A percentile compares a stretch with the other conserved stretches of the same genome.
These are phyloP conservation scores for Dascyllus trimaculatus DNA, from an alignment of 2,113 vertebrate genomes.

Conservation along the genomic window DNA sequence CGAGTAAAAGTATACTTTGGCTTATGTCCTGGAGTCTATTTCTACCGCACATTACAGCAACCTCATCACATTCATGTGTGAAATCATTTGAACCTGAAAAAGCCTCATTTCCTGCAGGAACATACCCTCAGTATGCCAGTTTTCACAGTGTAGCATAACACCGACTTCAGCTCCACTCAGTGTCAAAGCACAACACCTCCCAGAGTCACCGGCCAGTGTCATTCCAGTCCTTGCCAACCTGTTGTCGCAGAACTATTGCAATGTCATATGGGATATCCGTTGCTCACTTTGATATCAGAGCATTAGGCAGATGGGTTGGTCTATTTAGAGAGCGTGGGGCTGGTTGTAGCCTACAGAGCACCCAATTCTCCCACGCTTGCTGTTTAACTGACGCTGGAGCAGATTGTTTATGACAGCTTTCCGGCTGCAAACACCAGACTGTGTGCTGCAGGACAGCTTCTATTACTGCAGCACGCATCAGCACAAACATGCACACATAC, in stretches of 20 bases:
- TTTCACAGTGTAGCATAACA: slow-evolving; percentile 10
- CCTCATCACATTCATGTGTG: slow-evolving; percentile 50
- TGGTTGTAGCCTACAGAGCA: slow-evolving; percentile 73
- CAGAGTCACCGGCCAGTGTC: slow-evolving; percentile 36
- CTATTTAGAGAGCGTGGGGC: slow-evolving; percentile 71
- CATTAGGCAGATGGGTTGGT: slow-evolving; percentile 73
- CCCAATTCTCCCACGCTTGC: slow-evolving; percentile 75
- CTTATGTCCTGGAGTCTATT: slow-evolving; percentile 35
- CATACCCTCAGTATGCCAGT: slow-evolving; percentile 11
- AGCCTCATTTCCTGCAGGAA: slow-evolving; percentile 47
- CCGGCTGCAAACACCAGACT: slow-evolving; percentile 77
- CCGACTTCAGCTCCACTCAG: slow-evolving; percentile 30
- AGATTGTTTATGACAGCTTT: slow-evolving; percentile 84
- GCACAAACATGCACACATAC: slow-evolving; percentile 1
- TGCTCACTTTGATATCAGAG: slow-evolving; percentile 68
- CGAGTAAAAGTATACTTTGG: slow-evolving; percentile 7
- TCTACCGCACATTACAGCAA: slow-evolving; percentile 37
- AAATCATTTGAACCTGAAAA: slow-evolving; percentile 66
- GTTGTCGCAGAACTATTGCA: slow-evolving; percentile 51
- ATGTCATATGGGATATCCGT: slow-evolving; percentile 62
- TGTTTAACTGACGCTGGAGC: slow-evolving; percentile 79
- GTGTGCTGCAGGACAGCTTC: slow-evolving; percentile 76
- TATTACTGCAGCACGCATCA: slow-evolving; percentile 68
- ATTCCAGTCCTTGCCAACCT: slow-evolving; percentile 49
- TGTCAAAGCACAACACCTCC: slow-evolving; percentile 59